phyloP scores from a whole-genome alignment of 2,113 vertebrate genomes.

The Pristiophorus japonicus region DNA sequence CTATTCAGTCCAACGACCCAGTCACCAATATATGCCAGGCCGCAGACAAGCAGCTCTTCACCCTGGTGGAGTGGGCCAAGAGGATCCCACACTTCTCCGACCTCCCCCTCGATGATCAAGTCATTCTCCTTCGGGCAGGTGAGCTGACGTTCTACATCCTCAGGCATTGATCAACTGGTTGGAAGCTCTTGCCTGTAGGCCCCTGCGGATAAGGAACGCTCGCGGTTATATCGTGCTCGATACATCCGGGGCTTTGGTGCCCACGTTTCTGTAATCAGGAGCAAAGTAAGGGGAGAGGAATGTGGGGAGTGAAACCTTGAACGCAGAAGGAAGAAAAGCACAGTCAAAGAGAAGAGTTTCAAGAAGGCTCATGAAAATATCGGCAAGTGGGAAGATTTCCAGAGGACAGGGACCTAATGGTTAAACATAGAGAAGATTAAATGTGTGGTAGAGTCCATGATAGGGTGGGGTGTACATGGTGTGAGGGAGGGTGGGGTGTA shows the following conservation, averaged over 20 bases:
- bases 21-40: conserved; percentile 96
- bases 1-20: conserved; percentile 77
- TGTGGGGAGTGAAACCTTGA: too few species aligned
- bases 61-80: conserved; percentile 91
- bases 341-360: neutral
- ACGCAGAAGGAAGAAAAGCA: neutral
- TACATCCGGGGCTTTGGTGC: neutral
- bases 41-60: conserved; percentile 93
- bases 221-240: neutral
- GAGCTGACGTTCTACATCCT: conserved; percentile 14
- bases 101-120: conserved; percentile 84
- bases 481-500: neutral
- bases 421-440: neutral
- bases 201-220: too few species aligned
- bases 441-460: too few species aligned
- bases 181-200: neutral
- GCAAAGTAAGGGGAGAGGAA: neutral
- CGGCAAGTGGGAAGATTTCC: too few species aligned
- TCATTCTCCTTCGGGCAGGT: conserved; percentile 91
- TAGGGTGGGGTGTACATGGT: too few species aligned
- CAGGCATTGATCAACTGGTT: too few species aligned
- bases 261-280: too few species aligned
- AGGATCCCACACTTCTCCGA: conserved; percentile 89
- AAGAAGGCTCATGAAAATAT: too few species aligned
- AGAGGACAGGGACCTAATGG: neutral